Evolutionary conservation across 2,797 vertebrate species (phyloP).

Genomic region (Mus minutoides): DNA sequence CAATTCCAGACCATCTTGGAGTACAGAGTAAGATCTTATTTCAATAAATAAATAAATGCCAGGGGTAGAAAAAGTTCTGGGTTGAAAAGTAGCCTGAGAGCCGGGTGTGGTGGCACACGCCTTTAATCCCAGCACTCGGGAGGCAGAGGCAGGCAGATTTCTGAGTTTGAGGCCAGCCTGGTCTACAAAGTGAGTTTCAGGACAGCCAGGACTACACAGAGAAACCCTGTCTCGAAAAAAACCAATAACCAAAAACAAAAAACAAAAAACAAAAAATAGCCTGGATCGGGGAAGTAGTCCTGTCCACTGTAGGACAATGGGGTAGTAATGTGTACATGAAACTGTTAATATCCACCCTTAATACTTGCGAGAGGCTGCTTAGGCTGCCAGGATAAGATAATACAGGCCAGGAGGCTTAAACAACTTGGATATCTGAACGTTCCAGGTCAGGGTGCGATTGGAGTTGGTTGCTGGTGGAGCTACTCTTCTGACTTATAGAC

Average conservation of each 20-base stretch:
- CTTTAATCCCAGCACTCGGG: too few relatives aligned
- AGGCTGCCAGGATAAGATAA: neutral
- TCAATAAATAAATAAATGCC: neutral
- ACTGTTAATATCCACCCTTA: neutral
- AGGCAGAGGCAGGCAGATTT: too few relatives aligned
- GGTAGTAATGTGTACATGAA: neutral
- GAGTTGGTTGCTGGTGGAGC: neutral
- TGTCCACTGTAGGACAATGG: accelerated
- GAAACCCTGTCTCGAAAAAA: too few relatives aligned
- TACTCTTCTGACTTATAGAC: neutral
- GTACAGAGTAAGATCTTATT: neutral
- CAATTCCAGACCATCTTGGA: neutral
- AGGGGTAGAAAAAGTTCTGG: neutral
- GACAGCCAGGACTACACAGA: too few relatives aligned
- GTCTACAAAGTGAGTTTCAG: too few relatives aligned
- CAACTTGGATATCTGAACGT: neutral
- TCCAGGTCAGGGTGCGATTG: too few relatives aligned
- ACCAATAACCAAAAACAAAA: too few relatives aligned
- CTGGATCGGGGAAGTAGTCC: neutral
- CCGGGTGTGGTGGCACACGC: too few relatives aligned
- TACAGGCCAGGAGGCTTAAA: neutral
- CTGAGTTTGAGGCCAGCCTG: too few relatives aligned
- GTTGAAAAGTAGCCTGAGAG: neutral
- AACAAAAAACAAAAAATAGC: too few relatives aligned
- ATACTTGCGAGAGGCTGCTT: neutral